phyloP scores from a whole-genome alignment of 64 coral and sea anemone genomes.

The Platygyra sinensis region DNA sequence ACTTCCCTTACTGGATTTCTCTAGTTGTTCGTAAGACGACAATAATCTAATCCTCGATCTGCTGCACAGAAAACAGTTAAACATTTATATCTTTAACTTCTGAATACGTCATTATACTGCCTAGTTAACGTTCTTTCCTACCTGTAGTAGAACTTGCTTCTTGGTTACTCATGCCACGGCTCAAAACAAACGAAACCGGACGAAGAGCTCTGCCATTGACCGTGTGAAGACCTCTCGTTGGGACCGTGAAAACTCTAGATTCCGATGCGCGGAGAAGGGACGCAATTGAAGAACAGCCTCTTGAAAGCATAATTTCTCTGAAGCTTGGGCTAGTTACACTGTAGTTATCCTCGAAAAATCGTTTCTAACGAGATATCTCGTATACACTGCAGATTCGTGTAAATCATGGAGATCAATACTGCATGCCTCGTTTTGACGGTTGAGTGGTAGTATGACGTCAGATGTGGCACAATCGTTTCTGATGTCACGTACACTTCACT shows the following conservation, averaged over 20 bases:
- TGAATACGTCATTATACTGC: neutral
- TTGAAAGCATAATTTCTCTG: neutral
- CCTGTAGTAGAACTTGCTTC: neutral
- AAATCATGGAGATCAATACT: neutral
- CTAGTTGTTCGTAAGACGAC: neutral
- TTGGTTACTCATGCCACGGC: neutral
- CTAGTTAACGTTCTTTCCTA: neutral
- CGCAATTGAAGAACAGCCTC: neutral
- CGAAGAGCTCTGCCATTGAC: neutral
- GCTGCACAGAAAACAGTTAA: too few relatives aligned
- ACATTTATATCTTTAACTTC: neutral
- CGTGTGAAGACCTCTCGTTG: neutral
- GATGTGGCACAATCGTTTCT: neutral
- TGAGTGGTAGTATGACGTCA: neutral
- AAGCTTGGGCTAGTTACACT: neutral
- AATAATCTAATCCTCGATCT: too few relatives aligned
- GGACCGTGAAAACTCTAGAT: neutral
- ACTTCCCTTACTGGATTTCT: too few relatives aligned
- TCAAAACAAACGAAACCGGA: neutral
- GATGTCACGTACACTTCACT: neutral
- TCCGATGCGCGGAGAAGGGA: conserved; percentile 5
- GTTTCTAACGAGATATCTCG: neutral
- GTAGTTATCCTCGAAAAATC: neutral
- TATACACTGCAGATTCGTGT: too few relatives aligned
- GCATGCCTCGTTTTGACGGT: neutral